phyloP scores from a whole-genome alignment of 2,797 vertebrate genomes.

The Tragelaphus oryx region DNA sequence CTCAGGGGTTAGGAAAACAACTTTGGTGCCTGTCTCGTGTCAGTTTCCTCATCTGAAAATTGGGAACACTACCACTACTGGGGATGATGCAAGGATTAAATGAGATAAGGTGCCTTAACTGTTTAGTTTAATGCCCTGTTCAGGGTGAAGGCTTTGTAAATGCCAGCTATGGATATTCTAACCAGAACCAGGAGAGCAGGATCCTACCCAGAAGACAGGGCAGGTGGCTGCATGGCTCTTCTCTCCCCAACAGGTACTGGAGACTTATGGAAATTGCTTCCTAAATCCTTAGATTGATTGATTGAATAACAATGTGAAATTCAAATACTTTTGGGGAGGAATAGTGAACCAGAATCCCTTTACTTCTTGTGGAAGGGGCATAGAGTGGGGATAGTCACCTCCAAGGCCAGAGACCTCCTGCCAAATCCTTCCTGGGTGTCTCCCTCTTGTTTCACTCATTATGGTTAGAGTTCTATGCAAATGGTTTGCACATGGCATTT shows the following conservation, averaged over 20 bases:
- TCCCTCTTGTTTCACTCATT: neutral
- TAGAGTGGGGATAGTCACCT: neutral
- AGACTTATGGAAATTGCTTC: slow-evolving; percentile 23
- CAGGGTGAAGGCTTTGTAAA: slow-evolving; percentile 7
- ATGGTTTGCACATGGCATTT: neutral
- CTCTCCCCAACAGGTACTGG: neutral
- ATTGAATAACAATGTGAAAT: slow-evolving; percentile 12
- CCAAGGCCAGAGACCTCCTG: neutral
- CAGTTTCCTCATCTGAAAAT: slow-evolving; percentile 47
- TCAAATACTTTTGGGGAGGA: neutral
- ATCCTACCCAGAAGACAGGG: neutral
- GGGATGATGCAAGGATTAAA: neutral
- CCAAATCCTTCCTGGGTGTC: neutral
- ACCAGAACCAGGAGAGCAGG: neutral
- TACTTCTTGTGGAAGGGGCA: neutral
- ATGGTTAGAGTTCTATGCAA: neutral
- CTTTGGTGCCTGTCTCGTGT: neutral
- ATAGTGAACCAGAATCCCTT: neutral
- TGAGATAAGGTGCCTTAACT: neutral
- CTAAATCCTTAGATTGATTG: neutral
- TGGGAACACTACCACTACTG: neutral
- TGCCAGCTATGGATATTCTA: neutral
- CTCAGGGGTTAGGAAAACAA: neutral
- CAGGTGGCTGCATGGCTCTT: neutral
- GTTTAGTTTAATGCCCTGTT: neutral